Conservation (phyloP, 2,888 invertebrate genomes). For the Acleris sparsana region DNA sequence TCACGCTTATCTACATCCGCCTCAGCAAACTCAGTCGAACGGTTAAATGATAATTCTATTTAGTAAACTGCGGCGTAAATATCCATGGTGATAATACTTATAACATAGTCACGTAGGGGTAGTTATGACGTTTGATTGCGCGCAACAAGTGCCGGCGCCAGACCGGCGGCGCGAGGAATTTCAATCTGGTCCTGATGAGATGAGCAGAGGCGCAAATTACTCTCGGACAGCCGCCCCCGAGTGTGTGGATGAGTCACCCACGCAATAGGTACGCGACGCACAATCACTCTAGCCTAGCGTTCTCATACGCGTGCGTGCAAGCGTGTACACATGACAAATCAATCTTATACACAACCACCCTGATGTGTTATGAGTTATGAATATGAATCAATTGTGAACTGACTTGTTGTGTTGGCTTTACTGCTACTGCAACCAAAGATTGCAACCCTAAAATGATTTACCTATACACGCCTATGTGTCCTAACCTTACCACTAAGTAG, state of each 20-base stretch:
- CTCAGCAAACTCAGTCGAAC: background rate
- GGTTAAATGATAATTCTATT: slow-evolving; percentile 13
- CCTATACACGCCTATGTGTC: too few relatives aligned
- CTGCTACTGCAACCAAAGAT: too few relatives aligned
- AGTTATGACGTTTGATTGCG: slow-evolving; percentile 72
- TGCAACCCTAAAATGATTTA: too few relatives aligned
- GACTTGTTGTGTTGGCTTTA: too few relatives aligned
- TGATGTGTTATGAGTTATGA: too few relatives aligned
- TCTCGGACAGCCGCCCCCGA: slow-evolving; percentile 37
- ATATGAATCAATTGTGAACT: too few relatives aligned
- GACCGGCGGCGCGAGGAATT: slow-evolving; percentile 71
- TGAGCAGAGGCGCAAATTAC: slow-evolving; percentile 75
- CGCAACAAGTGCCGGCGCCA: slow-evolving; percentile 78
- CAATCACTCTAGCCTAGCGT: background rate
- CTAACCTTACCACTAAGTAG: too few relatives aligned
- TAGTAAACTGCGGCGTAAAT: slow-evolving; percentile 52
- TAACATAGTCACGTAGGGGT: slow-evolving; percentile 68
- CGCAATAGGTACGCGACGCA: background rate
- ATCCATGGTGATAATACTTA: slow-evolving; percentile 56
- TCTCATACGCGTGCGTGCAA: too few relatives aligned
- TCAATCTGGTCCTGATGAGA: slow-evolving; percentile 78
- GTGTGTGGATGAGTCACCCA: slow-evolving; percentile 28
- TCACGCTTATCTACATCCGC: slow-evolving; percentile 9
- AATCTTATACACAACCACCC: too few relatives aligned
- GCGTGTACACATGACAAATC: too few relatives aligned